Conservation (phyloP, 2,113 vertebrate species). For the Malurus elegans region DNA sequence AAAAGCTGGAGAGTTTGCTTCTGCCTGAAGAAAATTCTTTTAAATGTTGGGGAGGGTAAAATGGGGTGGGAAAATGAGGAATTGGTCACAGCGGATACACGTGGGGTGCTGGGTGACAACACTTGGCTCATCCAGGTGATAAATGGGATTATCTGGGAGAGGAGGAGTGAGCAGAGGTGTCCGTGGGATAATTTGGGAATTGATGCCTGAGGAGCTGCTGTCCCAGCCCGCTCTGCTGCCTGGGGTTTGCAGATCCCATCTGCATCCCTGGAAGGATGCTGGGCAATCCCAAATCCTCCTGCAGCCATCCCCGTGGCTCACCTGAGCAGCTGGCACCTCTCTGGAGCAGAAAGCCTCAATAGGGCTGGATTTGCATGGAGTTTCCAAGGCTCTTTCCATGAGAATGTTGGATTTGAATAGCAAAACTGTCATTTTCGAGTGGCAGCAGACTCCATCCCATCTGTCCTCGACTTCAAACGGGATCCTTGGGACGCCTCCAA, state of each 20-base stretch:
- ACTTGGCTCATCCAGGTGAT: not conserved
- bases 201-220: not conserved
- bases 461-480: not conserved
- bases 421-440: not conserved
- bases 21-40: not conserved
- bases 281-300: not conserved
- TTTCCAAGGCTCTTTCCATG: not conserved
- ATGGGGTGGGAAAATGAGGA: not conserved
- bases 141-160: not conserved
- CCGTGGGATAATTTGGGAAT: accelerated
- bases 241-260: not conserved
- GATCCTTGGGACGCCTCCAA: not conserved
- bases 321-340: not conserved
- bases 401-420: not conserved
- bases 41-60: not conserved
- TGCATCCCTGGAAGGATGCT: not conserved
- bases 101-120: not conserved
- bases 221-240: not conserved
- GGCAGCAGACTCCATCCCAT: not conserved
- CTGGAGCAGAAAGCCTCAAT: accelerated
- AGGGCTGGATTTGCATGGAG: not conserved
- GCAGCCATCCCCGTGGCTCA: not conserved
- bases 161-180: not conserved
- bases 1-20: accelerated
- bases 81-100: not conserved